Percentiles rank a stretch among this genome's conserved stretches.
Evolutionary conservation across 2,113 vertebrate species (phyloP).

Genomic region (Lasiurus borealis): DNA sequence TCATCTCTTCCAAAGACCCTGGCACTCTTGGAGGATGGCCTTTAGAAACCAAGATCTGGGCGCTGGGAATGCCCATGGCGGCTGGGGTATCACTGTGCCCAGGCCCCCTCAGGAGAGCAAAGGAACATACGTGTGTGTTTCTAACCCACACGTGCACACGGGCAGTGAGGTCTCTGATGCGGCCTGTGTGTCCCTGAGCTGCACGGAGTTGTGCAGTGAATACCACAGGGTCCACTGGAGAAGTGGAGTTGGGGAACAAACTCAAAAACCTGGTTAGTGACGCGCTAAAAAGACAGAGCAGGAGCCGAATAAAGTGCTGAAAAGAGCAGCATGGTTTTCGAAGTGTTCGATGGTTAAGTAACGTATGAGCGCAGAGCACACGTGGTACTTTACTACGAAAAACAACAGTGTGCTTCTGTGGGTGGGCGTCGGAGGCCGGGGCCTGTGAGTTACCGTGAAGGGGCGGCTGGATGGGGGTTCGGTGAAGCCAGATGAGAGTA

Average conservation of each 20-base stretch:
- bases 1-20: background rate
- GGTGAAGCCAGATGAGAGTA: background rate
- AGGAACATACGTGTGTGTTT: background rate
- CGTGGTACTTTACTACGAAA: background rate
- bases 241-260: too few relatives aligned
- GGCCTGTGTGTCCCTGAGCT: background rate
- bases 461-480: background rate
- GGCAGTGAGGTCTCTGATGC: background rate
- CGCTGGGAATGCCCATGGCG: background rate
- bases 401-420: background rate
- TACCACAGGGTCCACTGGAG: too few relatives aligned
- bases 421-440: background rate
- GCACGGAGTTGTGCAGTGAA: background rate
- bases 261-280: slow-evolving; percentile 10
- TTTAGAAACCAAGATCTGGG: slow-evolving; percentile 3
- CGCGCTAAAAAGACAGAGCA: background rate
- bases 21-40: background rate
- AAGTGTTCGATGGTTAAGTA: background rate
- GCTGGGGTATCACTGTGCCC: background rate
- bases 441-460: background rate
- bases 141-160: background rate
- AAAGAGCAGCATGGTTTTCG: background rate
- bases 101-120: background rate
- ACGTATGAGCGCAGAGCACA: background rate
- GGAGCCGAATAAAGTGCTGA: background rate